Conservation (phyloP, 2,797 vertebrate species). For the Tokudaia tokunoshimensis region DNA sequence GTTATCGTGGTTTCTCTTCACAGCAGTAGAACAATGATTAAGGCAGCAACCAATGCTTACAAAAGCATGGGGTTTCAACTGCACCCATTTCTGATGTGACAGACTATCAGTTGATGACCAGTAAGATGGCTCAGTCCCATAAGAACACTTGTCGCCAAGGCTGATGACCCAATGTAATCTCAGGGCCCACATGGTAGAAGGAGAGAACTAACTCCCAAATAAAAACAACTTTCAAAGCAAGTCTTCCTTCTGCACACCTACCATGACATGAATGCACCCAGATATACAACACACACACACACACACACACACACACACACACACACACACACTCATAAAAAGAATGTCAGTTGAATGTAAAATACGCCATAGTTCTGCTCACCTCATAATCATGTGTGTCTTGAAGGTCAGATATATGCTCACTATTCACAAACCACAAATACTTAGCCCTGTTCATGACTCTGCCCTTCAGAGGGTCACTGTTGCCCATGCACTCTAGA, state of each 20-base stretch:
- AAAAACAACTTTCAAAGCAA: not conserved
- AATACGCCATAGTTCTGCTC: not conserved
- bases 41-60: not conserved
- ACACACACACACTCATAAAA: not conserved
- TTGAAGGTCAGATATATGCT: not conserved
- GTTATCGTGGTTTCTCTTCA: not conserved
- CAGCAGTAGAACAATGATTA: not conserved
- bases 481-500: not conserved
- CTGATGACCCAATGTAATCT: not conserved
- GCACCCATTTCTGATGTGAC: too few relatives aligned
- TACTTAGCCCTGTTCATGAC: not conserved
- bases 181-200: not conserved
- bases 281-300: not conserved
- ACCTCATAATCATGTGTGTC: not conserved
- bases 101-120: not conserved
- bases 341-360: not conserved
- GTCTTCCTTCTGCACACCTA: not conserved
- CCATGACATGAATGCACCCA: not conserved
- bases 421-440: not conserved
- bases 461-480: not conserved
- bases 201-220: not conserved
- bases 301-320: not conserved
- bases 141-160: not conserved
- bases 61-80: not conserved
- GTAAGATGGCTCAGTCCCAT: not conserved